Evolutionary conservation across 1,140 invertebrate genomes (phyloP).

Genomic region (Pomacea maculata): DNA sequence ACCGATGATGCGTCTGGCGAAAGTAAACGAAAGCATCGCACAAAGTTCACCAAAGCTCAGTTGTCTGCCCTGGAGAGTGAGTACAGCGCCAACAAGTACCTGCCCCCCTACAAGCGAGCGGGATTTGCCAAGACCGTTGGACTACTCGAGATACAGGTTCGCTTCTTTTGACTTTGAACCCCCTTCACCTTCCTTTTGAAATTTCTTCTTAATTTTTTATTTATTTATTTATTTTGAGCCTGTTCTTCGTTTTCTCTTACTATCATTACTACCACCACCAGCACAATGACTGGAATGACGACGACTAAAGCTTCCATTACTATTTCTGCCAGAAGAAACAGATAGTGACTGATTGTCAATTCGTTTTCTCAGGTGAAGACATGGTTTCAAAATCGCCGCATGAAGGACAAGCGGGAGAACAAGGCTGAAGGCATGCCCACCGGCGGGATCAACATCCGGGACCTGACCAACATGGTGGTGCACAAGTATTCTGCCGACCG

Average conservation of each 20-base stretch:
- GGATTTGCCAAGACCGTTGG: constrained; percentile 92
- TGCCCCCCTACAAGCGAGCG: constrained; percentile 92
- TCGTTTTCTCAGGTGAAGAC: constrained; percentile 54
- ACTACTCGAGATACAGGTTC: constrained; percentile 78
- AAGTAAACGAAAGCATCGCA: constrained; percentile 95
- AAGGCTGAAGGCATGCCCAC: constrained; percentile 35
- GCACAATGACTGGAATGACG: too few species aligned
- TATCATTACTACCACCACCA: not conserved
- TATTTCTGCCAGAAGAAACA: not conserved
- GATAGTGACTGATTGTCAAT: not conserved
- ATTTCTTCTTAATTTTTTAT: not conserved
- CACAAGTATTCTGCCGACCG: constrained; percentile 25
- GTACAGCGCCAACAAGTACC: constrained; percentile 95
- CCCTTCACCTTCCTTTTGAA: not conserved
- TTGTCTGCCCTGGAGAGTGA: constrained; percentile 96
- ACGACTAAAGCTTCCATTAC: not conserved
- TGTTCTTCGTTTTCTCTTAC: not conserved
- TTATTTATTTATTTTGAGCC: not conserved
- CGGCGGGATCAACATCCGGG: constrained; percentile 48
- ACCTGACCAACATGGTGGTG: constrained; percentile 27
- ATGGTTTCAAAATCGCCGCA: constrained; percentile 66
- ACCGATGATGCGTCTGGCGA: constrained; percentile 33
- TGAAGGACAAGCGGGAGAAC: constrained; percentile 59
- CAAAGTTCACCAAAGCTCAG: constrained; percentile 97
- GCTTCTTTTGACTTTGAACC: not conserved